These are phyloP conservation scores for Poecilia velifera DNA, from an alignment of 2,797 vertebrate genomes.

Conservation along the genomic window DNA sequence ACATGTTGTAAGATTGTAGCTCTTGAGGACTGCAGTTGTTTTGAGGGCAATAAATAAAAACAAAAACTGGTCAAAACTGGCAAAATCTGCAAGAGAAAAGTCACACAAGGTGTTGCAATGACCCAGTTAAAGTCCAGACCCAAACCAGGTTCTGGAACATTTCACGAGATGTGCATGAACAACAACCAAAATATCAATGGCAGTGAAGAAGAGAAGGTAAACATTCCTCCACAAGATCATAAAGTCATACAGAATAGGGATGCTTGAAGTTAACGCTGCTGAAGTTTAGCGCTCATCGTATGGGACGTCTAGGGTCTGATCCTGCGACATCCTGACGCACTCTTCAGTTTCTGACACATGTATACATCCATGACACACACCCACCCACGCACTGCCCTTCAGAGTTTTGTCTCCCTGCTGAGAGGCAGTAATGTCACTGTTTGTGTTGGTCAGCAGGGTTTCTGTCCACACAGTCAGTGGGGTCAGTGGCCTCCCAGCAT, in stretches of 20 bases:
- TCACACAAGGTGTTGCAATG: background rate
- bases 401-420: slow-evolving; percentile 55
- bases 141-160: background rate
- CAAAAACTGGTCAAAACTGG: background rate
- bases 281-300: background rate
- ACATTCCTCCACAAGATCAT: background rate
- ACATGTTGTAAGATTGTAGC: background rate
- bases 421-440: slow-evolving; percentile 63
- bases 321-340: slow-evolving; percentile 13
- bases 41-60: background rate
- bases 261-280: background rate
- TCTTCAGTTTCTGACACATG: slow-evolving; percentile 19
- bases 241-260: background rate
- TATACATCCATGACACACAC: slow-evolving; percentile 28
- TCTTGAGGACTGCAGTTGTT: background rate
- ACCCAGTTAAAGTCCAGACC: background rate
- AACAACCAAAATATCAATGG: background rate
- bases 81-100: background rate
- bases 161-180: background rate
- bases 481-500: slow-evolving; percentile 70
- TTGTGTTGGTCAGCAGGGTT: slow-evolving; percentile 74
- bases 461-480: slow-evolving; percentile 71
- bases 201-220: background rate
- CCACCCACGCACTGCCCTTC: slow-evolving; percentile 57
- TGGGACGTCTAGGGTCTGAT: background rate